Base-by-base conservation (phyloP, 2,888 invertebrate species). In the Stegana nigrithorax region DNA sequence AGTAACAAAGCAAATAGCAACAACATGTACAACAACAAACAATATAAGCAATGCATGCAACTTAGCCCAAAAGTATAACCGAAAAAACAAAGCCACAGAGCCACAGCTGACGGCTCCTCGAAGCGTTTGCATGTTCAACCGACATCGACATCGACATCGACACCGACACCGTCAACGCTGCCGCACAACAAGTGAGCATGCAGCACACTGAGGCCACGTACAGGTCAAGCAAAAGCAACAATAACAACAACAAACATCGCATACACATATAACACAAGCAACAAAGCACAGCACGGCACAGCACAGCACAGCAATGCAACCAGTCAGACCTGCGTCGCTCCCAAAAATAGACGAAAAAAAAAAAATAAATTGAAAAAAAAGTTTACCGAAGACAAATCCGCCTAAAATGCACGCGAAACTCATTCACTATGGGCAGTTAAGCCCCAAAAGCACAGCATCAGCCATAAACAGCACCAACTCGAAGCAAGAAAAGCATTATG, bases 261-360 rank as follows among this genome's bases (percentile, higher is more conserved):
- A 44, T 10, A 59, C 36, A 50, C 55, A 58, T 58, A 67, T 66
- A 62, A 62, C 62, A 60, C 58, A 59, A 63, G 55, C 32, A 64
- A 64, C 63, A 62, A 59, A 70, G 23, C 65, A 66, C 64, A 67
- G 63, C 64, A 66, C 47, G 67, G 63, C 0, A n/a, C 66, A 68
- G 63, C 60, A 66, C 66, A 66, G 64, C 55, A 27, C 42, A 55
- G 59, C 25, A 61, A 60, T 63, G 75, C 66, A 70, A 79, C 79
- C 75, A 75, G 75, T 75, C 79, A 71, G 75, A 79, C 75, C 79
- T 77, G 75, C 80, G 80, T 79, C 75, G 79, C 75, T 75, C 75
- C 75, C 75, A 74, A 75, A 72, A 75, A 73, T 65, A 72, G 78
- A 72, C 79, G 76, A 74, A 76, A 74, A 71, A 53, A 32, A 36